Base-by-base conservation (phyloP, 1,140 invertebrate genomes). In the Diachasma alloeum region DNA sequence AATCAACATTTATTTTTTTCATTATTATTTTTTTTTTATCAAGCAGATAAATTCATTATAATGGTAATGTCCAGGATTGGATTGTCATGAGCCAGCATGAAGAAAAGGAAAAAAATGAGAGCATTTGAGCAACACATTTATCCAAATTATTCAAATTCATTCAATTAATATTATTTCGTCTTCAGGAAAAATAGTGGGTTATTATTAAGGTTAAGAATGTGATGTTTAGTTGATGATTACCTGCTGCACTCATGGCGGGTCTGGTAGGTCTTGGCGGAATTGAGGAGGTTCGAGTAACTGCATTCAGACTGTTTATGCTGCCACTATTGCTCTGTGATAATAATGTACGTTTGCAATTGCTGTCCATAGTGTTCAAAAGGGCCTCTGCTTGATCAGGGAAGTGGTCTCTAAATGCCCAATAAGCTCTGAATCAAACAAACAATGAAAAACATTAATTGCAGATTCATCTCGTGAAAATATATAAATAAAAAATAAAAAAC, bases 341-440 rank as follows among this genome's bases (percentile, higher is more conserved):
- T 9, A 99, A 85, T 75, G 95, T 93, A 77, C 95, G 93, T 89
- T 98, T 96, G 76, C 97, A 97, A 4, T 93, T 92, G 0, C 93
- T 89, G 84, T 99, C 98, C 36, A 99, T 90, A 0, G 93, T 93
- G 39, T 94, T 93, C 78, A 98, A 93, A 63, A 99, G 90, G 37
- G 91, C 90, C 79, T 99, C 97, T 0, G 97, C 97, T 81, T 96
- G 93, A 24, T 96, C 94, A 0, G 96, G 96, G 88, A 98, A 99
- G 83, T 97, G 95, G 19, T 95, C 93, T 73, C 95, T 93, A 90
- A 98, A 99, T 46, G 93, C 93, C 93, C 96, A 96, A 89, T 94
- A 99, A 31, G 97, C 97, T 83, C 96, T 95, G 83, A 13, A 89
- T 90, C 83, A 81, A 72, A 37, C 76, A 81, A 82, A 42, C 72